These are phyloP conservation scores for Odontesthes bonariensis DNA, from an alignment of 2,113 vertebrate species.

Conservation along the genomic window DNA sequence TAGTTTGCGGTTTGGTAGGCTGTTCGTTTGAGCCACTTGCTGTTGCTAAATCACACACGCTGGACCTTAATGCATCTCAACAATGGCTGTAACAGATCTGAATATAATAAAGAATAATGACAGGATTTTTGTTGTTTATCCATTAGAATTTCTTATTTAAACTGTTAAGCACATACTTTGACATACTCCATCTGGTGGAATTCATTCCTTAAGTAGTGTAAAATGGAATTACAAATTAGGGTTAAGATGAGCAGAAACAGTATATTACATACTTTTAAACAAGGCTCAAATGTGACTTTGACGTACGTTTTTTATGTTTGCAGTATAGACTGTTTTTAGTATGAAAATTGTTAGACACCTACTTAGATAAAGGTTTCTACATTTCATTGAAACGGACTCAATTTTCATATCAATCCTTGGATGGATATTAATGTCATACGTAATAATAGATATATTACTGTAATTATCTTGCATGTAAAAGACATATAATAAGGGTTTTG, in stretches of 20 bases:
- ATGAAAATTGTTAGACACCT: neutral
- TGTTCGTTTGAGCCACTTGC: too few relatives aligned
- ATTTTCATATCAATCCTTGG: conserved; percentile 14
- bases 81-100: too few relatives aligned
- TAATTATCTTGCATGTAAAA: conserved; percentile 4
- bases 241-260: neutral
- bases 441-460: conserved; percentile 33
- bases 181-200: neutral
- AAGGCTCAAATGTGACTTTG: neutral
- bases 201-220: too few relatives aligned
- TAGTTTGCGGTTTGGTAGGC: too few relatives aligned
- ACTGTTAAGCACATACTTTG: neutral
- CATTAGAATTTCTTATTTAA: too few relatives aligned
- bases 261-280: neutral
- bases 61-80: too few relatives aligned
- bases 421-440: conserved; percentile 14
- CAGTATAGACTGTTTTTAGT: neutral
- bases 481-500: conserved; percentile 18
- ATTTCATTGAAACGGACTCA: neutral
- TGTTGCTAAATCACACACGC: too few relatives aligned
- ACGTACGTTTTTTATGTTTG: neutral
- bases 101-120: too few relatives aligned
- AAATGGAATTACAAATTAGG: neutral
- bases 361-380: neutral
- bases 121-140: too few relatives aligned